These are phyloP conservation scores for Eupithecia centaureata DNA, from an alignment of 2,888 invertebrate genomes.

Conservation along the genomic window DNA sequence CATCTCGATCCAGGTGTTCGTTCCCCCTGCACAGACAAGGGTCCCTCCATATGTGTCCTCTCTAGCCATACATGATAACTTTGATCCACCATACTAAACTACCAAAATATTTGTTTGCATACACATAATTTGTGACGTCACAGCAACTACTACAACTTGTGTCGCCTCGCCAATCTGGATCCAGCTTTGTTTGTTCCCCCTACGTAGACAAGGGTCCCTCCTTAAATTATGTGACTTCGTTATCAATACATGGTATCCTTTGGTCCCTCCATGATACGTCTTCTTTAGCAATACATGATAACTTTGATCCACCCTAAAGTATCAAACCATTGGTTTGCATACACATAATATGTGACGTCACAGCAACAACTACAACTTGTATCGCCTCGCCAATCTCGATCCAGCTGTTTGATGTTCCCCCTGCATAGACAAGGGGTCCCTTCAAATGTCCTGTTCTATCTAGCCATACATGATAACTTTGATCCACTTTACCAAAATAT, in stretches of 20 bases:
- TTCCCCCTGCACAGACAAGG: slow-evolving; percentile 36
- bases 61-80: neutral
- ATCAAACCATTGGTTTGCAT: neutral
- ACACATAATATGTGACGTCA: slow-evolving; percentile 22
- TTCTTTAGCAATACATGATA: neutral
- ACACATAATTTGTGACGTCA: slow-evolving; percentile 21
- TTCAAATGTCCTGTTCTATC: too few relatives aligned
- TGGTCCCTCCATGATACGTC: too few relatives aligned
- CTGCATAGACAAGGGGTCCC: slow-evolving; percentile 37
- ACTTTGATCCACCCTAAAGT: neutral
- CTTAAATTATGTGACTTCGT: too few relatives aligned
- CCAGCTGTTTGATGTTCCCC: slow-evolving; percentile 43
- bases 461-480: neutral
- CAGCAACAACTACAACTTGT: slow-evolving; percentile 29
- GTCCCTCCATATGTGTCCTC: slow-evolving; percentile 36
- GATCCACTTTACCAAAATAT: neutral
- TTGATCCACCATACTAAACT: too few relatives aligned
- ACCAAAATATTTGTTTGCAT: neutral
- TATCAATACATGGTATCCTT: too few relatives aligned
- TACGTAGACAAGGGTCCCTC: slow-evolving; percentile 37
- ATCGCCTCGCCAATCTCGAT: slow-evolving; percentile 39
- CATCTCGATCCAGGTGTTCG: slow-evolving; percentile 45
- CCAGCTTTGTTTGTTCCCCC: slow-evolving; percentile 43
- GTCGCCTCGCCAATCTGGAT: slow-evolving; percentile 39
- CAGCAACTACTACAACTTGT: slow-evolving; percentile 29